Conservation (phyloP, 1,140 invertebrate genomes). For the Dinoponera quadriceps region DNA sequence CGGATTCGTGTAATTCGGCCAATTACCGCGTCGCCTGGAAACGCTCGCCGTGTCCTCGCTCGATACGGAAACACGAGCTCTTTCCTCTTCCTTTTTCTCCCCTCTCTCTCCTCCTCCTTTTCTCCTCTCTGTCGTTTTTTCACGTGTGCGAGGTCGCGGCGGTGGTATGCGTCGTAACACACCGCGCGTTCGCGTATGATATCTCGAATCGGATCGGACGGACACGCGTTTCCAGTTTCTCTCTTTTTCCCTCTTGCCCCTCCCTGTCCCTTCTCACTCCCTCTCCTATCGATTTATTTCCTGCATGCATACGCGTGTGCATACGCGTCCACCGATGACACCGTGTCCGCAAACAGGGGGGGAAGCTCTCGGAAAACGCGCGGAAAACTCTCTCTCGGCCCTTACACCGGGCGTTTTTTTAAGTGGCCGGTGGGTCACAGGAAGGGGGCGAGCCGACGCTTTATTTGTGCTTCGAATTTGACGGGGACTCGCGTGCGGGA, state of each 20-base stretch:
- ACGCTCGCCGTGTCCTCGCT: background rate
- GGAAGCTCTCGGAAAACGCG: too few relatives aligned
- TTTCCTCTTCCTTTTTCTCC: background rate
- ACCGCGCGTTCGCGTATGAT: conserved; percentile 58
- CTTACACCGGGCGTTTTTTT: background rate
- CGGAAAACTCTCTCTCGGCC: background rate
- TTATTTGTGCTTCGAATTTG: conserved; percentile 2
- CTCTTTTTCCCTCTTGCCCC: too few relatives aligned
- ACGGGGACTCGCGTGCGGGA: background rate
- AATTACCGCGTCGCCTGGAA: background rate
- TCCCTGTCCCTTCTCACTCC: too few relatives aligned
- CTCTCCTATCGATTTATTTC: conserved; percentile 70
- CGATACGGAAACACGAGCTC: background rate
- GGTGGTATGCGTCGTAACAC: background rate
- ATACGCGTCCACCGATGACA: too few relatives aligned
- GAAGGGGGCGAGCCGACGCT: background rate
- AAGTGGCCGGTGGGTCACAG: too few relatives aligned
- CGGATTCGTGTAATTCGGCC: background rate
- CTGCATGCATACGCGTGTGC: conserved; percentile 3
- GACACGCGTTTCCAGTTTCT: conserved; percentile 34
- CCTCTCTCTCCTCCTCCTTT: too few relatives aligned
- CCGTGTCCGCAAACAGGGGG: too few relatives aligned
- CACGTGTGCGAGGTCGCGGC: too few relatives aligned
- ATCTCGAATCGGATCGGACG: conserved; percentile 66
- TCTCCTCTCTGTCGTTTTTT: too few relatives aligned